Percentiles rank a stretch among this genome's conserved stretches.
Conservation (phyloP, 2,888 invertebrate genomes). For the Stramonita haemastoma region DNA sequence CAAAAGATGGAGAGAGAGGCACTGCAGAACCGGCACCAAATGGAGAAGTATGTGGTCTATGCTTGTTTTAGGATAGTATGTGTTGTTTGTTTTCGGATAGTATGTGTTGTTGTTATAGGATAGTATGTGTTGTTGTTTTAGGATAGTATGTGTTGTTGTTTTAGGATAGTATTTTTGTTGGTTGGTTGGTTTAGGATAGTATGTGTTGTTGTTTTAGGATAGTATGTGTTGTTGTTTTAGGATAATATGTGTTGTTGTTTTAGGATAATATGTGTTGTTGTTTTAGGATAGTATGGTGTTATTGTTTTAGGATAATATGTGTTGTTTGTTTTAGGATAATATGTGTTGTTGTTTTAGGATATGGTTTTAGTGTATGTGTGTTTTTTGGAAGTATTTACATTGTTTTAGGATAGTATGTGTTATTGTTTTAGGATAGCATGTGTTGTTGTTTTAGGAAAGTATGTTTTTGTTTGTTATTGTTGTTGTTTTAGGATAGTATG, state of each 20-base stretch:
- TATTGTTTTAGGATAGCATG: background rate
- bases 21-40: constrained; percentile 61
- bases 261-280: too few relatives aligned
- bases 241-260: too few relatives aligned
- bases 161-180: background rate
- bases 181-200: too few relatives aligned
- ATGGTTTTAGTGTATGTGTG: too few relatives aligned
- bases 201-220: too few relatives aligned
- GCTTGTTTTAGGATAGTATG: background rate
- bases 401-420: too few relatives aligned
- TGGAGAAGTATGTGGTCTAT: constrained; percentile 61
- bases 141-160: background rate
- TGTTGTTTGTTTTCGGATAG: background rate
- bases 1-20: constrained; percentile 67
- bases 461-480: background rate
- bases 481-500: background rate
- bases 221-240: too few relatives aligned
- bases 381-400: background rate
- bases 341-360: too few relatives aligned
- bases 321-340: background rate
- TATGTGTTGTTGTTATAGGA: background rate
- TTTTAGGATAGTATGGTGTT: too few relatives aligned
- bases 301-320: too few relatives aligned
- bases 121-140: too few relatives aligned
- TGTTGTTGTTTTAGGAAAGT: background rate